Evolutionary conservation across 2,888 invertebrate genomes (phyloP).

Genomic region (Mythimna lalbum): DNA sequence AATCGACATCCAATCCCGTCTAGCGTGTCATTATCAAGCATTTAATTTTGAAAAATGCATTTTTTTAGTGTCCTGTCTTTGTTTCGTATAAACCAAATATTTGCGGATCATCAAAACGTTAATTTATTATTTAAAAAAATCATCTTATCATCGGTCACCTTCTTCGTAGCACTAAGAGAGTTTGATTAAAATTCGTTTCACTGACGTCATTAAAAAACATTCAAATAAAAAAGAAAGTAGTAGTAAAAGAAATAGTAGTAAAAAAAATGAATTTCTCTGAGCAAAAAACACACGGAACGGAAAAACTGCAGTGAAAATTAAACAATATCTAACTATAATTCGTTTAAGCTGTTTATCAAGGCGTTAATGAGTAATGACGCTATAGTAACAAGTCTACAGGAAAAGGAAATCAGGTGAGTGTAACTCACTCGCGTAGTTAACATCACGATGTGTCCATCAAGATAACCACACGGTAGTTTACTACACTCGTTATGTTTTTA

Average conservation of each 20-base stretch:
- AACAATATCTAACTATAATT: constrained; percentile 29
- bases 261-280: not conserved
- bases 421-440: constrained; percentile 52
- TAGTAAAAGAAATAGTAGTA: not conserved
- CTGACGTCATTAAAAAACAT: no score
- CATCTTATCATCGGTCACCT: no score
- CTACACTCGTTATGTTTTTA: not conserved
- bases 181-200: no score
- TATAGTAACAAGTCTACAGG: constrained; percentile 48
- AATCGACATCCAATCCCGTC: no score
- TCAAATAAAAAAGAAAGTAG: no score
- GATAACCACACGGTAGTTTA: constrained; percentile 37
- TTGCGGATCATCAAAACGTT: no score
- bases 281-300: not conserved
- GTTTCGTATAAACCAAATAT: no score
- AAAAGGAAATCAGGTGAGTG: constrained; percentile 50
- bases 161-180: no score
- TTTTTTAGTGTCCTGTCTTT: no score
- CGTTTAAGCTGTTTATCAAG: constrained; percentile 42
- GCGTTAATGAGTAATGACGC: constrained; percentile 44
- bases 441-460: constrained; percentile 60
- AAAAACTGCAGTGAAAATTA: constrained; percentile 7
- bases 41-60: no score
- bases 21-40: no score
- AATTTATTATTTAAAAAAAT: no score